phyloP scores from a whole-genome alignment of 2,888 invertebrate species.

The Cacoxenus indagator region DNA sequence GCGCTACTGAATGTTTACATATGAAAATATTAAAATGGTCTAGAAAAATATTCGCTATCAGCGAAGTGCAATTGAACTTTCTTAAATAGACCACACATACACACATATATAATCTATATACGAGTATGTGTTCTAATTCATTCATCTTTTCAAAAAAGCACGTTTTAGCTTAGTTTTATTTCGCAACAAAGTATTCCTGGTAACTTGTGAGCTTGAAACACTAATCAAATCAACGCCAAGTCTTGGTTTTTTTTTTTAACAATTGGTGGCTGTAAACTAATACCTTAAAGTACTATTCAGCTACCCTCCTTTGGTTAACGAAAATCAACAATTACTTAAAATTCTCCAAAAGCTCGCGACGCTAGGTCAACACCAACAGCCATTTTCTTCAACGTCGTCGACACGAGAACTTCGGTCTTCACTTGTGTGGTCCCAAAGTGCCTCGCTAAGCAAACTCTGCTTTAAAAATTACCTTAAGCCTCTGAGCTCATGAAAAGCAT shows the following conservation, averaged over 20 bases:
- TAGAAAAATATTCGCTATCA: slow-evolving; percentile 47
- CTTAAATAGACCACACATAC: background rate
- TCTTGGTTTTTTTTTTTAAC: too few species aligned
- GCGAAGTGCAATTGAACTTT: slow-evolving; percentile 53
- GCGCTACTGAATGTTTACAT: background rate
- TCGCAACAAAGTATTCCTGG: slow-evolving; percentile 11
- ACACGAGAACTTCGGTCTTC: background rate
- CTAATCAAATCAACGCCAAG: too few species aligned
- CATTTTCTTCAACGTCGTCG: background rate
- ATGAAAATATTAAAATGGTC: slow-evolving; percentile 27
- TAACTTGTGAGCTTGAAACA: too few species aligned
- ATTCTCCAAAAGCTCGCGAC: too few species aligned
- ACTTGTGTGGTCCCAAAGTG: slow-evolving; percentile 45
- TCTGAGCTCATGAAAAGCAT: slow-evolving; percentile 39
- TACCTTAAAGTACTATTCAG: too few species aligned
- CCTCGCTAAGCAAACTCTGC: slow-evolving; percentile 1
- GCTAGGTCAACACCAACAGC: background rate
- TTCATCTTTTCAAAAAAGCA: slow-evolving; percentile 41
- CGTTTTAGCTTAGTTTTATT: slow-evolving; percentile 35
- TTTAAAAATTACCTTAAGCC: slow-evolving; percentile 53
- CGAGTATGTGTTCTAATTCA: slow-evolving; percentile 35
- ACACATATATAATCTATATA: slow-evolving; percentile 4
- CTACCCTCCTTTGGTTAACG: too few species aligned
- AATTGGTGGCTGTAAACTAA: too few species aligned
- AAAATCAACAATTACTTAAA: too few species aligned